phyloP scores from a whole-genome alignment of 2,113 vertebrate genomes.

The Neomonachus schauinslandi region DNA sequence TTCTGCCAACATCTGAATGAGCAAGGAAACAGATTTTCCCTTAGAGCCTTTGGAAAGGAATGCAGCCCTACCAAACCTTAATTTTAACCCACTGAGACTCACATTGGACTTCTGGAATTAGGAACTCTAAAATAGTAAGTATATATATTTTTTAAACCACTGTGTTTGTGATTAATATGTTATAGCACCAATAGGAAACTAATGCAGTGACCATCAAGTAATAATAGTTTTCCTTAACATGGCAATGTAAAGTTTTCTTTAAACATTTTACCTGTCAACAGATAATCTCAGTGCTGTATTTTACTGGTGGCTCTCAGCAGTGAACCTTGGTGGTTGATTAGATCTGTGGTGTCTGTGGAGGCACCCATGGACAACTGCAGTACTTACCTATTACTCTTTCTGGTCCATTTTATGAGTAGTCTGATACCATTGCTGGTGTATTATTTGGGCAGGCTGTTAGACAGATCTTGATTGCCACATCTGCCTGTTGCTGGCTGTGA shows the following conservation, averaged over 20 bases:
- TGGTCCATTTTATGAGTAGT: neutral
- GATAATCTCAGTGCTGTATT: neutral
- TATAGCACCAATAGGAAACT: neutral
- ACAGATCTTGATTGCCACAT: neutral
- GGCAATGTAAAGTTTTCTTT: neutral
- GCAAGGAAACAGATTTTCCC: neutral
- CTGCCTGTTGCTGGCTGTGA: neutral
- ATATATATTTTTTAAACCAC: neutral
- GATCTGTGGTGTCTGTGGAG: neutral
- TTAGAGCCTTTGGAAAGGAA: neutral
- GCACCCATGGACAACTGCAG: neutral
- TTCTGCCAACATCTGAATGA: neutral
- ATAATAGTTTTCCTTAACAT: conserved; percentile 13
- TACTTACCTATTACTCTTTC: neutral
- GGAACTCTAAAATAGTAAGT: neutral
- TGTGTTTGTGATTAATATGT: neutral
- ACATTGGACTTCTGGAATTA: neutral
- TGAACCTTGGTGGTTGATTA: neutral
- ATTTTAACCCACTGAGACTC: neutral
- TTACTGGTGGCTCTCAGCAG: neutral
- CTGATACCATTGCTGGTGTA: neutral
- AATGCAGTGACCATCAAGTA: conserved; percentile 21
- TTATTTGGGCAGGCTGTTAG: neutral
- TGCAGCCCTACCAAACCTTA: neutral
- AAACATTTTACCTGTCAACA: neutral